phyloP scores from a whole-genome alignment of 2,888 invertebrate genomes.

The Rambutsinella grinnellia region DNA sequence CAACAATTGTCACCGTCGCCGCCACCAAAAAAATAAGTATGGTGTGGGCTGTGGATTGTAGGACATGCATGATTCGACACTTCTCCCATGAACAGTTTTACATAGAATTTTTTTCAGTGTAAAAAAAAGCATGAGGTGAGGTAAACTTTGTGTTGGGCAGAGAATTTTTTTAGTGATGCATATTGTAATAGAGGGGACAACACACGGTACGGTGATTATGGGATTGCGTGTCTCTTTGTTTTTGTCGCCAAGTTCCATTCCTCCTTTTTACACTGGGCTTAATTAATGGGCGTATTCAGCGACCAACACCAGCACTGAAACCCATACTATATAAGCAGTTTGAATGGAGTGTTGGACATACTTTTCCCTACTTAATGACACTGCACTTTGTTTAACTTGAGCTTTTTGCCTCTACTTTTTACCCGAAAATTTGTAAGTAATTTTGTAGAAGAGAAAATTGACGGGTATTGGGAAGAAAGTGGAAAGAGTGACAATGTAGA shows the following conservation, averaged over 20 bases:
- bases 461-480: constrained; percentile 3
- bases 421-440: background rate
- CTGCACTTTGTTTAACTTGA: background rate
- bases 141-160: too few species aligned
- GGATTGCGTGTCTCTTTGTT: constrained; percentile 61
- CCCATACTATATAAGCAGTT: background rate
- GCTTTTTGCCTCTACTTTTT: too few species aligned
- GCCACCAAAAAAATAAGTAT: background rate
- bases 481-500: background rate
- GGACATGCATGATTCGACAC: too few species aligned
- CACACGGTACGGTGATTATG: background rate
- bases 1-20: background rate
- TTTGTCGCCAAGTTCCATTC: constrained; percentile 57
- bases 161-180: too few species aligned
- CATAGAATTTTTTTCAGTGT: too few species aligned
- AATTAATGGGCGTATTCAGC: constrained; percentile 66
- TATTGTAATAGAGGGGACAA: background rate
- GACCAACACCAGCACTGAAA: constrained; percentile 52
- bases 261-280: constrained; percentile 60
- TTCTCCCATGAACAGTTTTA: too few species aligned
- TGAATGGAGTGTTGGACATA: background rate
- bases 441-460: background rate
- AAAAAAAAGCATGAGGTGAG: background rate
- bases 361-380: background rate
- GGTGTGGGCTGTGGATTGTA: too few species aligned